Evolutionary conservation across 53 echinoderm and acorn worm species (phyloP), one percentile per base, ranked within the genome.

Genomic region (Holothuria leucospilota): DNA sequence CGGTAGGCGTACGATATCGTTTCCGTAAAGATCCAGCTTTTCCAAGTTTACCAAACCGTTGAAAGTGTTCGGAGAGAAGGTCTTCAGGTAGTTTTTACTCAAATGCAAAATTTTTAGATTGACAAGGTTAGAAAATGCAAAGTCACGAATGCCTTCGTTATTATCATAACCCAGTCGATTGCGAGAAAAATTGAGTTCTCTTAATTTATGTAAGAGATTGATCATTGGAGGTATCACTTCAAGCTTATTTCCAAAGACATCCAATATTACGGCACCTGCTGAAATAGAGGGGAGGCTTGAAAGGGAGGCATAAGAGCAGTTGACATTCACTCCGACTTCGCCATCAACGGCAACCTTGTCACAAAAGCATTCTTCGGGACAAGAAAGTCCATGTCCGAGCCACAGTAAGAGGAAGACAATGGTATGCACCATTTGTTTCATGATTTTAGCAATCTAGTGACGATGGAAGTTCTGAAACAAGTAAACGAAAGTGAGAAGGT

Each of bases 21-120:
- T 67, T 29, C 30, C 67, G 15, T 67, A 30, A 29, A 67, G 30
- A 67, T 67, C 67, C 67, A 67, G 13, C 67, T 67, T 67, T 30
- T 67, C 67, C 20, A 67, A 67, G 14, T 27, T 8, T 5, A 27
- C 21, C 13, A 67, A 21, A 67, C 67, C 67, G 67, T 29, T 30
- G 13, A 67, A 67, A 67, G 67, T 14, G 67, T 67, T 67, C 30
- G 67, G 67, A 18, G 67, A 27, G 27, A 67, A 6, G 27, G 30
- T 21, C 67, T 0, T 6, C 3, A 67, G 13, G 28, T 67, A 15
- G 20, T 67, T 67, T 10, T 27, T 27, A 30, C 67, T 67, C 28
- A 67, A 30, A 23, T 67, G 2, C 67, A 67, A 26, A 27, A 29
- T 6, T 30, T 29, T 27, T 25, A 67, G 30, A 29, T 67, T 27